These are phyloP conservation scores for Nebria ingens DNA, from an alignment of 1,140 invertebrate genomes.

Conservation along the genomic window DNA sequence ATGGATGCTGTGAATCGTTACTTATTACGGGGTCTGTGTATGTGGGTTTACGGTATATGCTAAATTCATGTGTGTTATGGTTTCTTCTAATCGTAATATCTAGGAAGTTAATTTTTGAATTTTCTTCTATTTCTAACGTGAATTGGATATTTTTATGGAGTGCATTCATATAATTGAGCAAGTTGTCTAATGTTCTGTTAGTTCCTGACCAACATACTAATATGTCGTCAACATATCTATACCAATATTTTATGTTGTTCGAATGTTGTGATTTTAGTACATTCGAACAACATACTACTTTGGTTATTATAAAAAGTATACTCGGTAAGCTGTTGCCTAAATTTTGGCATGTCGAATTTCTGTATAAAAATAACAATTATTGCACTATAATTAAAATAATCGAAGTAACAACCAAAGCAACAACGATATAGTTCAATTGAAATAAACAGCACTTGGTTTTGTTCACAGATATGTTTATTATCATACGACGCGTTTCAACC, in stretches of 20 bases:
- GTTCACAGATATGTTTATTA: too few relatives aligned
- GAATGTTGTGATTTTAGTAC: not conserved
- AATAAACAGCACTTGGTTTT: too few relatives aligned
- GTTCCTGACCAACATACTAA: slow-evolving; percentile 5
- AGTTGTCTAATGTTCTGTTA: not conserved
- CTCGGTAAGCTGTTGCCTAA: too few relatives aligned
- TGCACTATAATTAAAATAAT: too few relatives aligned
- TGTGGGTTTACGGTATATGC: not conserved
- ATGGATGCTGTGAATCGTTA: not conserved
- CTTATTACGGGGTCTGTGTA: not conserved
- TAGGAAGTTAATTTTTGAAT: not conserved
- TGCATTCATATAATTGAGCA: not conserved
- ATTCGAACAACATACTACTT: too few relatives aligned
- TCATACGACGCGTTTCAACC: too few relatives aligned
- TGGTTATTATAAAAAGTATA: too few relatives aligned
- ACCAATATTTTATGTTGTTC: not conserved
- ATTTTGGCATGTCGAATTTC: too few relatives aligned
- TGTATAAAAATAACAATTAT: too few relatives aligned
- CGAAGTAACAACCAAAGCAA: too few relatives aligned
- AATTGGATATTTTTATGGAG: slow-evolving; percentile 10
- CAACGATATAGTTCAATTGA: too few relatives aligned
- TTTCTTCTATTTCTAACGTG: slow-evolving; percentile 11
- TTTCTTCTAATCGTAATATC: not conserved
- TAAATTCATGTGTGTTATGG: not conserved
- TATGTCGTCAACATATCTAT: slow-evolving; percentile 11